These are phyloP conservation scores for Coelinius sp. DNA, from an alignment of 2,888 invertebrate genomes.

Conservation along the genomic window DNA sequence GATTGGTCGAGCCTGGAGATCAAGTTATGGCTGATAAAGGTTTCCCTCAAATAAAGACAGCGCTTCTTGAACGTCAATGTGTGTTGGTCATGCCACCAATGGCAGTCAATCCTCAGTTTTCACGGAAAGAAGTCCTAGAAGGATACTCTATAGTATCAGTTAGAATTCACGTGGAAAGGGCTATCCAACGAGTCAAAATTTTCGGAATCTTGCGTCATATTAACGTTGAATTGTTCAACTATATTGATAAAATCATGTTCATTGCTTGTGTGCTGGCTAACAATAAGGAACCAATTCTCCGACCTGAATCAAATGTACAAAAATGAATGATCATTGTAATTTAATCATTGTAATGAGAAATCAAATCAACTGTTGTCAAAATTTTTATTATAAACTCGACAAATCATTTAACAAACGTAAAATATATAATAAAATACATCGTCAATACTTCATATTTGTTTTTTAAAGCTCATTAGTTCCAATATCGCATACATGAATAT, in stretches of 20 bases:
- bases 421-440: too few relatives aligned
- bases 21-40: conserved; percentile 41
- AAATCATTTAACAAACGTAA: too few relatives aligned
- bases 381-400: too few relatives aligned
- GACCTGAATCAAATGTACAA: neutral
- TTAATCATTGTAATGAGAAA: too few relatives aligned
- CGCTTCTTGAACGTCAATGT: conserved; percentile 25
- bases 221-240: conserved; percentile 13
- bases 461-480: too few relatives aligned
- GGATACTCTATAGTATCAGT: conserved; percentile 38
- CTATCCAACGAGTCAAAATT: conserved; percentile 33
- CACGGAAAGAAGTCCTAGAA: conserved; percentile 42
- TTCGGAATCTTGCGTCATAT: conserved; percentile 39
- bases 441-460: too few relatives aligned
- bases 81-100: conserved; percentile 47
- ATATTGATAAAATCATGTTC: conserved; percentile 29
- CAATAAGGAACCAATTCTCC: conserved; percentile 25
- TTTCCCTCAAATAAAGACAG: conserved; percentile 37
- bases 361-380: too few relatives aligned
- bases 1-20: conserved; percentile 44
- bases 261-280: conserved; percentile 30
- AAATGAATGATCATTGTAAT: neutral
- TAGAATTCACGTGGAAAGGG: conserved; percentile 39
- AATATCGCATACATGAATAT: neutral
- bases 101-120: conserved; percentile 43